Evolutionary conservation across 2,888 invertebrate genomes (phyloP), one percentile per base, ranked within the genome.

Genomic region (Psococerastis gibbosa): DNA sequence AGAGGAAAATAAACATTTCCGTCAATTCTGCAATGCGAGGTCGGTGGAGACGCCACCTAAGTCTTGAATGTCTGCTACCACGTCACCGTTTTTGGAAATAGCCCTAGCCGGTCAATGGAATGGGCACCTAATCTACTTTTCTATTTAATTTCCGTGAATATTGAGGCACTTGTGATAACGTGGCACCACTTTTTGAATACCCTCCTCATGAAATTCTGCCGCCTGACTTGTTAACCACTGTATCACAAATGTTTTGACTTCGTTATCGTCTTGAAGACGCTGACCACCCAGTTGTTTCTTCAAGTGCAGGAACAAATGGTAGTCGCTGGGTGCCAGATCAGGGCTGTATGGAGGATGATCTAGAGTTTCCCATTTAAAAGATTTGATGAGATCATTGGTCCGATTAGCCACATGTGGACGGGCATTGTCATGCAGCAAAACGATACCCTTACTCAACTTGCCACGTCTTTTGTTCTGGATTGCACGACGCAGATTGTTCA

Each of bases 131-230:
- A 17, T 44, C 27, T 27, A 27, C 27, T 42, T 42, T 31, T 42
- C 32, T 5, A 22, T 16, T 42, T 47, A 33, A 38, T 43, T n/a
- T n/a, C n/a, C n/a, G n/a, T n/a, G n/a, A 43, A 41, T 43, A 33
- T 48, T 44, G 41, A 48, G 47, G 45, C 47, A 49, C 32, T 48
- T 48, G 43, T 49, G 41, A 35, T 48, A 48, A 43, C 46, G 48
- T 48, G 41, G 23, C 38, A 48, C 43, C 43, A 49, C 35, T 45
- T 48, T 49, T 46, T 48, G 43, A 38, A 48, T 46, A 27, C 38
- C 43, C 31, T n/a, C n/a, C n/a, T 34, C 32, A 34, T 34, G 8
- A 32, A 43, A 33, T 15, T 34, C 32, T 35, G 34, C 34, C 32
- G 27, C 2, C 43, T 43, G 41, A 16, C 41, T 16, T 38, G 41